phyloP scores from a whole-genome alignment of 2,113 vertebrate genomes.

The Perca schrenkii region DNA sequence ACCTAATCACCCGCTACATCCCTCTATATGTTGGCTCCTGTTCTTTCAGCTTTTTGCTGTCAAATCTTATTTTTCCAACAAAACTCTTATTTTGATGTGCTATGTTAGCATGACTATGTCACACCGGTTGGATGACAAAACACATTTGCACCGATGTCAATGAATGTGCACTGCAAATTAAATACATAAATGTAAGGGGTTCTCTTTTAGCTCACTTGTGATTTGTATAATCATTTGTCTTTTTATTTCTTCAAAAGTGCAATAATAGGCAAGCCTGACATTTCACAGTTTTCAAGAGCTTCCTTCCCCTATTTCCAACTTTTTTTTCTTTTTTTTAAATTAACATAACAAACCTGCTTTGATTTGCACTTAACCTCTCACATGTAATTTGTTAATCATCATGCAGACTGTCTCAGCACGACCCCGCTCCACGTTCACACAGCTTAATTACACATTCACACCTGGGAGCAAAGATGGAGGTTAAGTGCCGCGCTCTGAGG shows the following conservation, averaged over 20 bases:
- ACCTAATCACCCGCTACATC: neutral
- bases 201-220: neutral
- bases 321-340: slow-evolving; percentile 38
- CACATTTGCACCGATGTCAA: neutral
- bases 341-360: slow-evolving; percentile 40
- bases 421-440: slow-evolving; percentile 50
- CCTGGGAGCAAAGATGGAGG: slow-evolving; percentile 51
- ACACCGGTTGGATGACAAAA: neutral
- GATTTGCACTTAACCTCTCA: slow-evolving; percentile 41
- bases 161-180: neutral
- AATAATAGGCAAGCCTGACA: slow-evolving; percentile 3
- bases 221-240: neutral
- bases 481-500: slow-evolving; percentile 39
- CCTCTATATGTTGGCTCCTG: neutral
- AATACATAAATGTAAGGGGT: neutral
- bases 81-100: neutral
- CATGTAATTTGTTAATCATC: slow-evolving; percentile 35
- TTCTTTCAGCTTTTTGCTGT: neutral
- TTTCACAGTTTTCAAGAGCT: slow-evolving; percentile 10
- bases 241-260: neutral
- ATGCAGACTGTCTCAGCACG: slow-evolving; percentile 22
- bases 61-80: neutral
- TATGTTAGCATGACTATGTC: neutral
- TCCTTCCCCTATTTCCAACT: slow-evolving; percentile 10
- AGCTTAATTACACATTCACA: slow-evolving; percentile 63